These are phyloP conservation scores for Phocides pigmalion DNA, from an alignment of 1,140 invertebrate species.

Conservation along the genomic window DNA sequence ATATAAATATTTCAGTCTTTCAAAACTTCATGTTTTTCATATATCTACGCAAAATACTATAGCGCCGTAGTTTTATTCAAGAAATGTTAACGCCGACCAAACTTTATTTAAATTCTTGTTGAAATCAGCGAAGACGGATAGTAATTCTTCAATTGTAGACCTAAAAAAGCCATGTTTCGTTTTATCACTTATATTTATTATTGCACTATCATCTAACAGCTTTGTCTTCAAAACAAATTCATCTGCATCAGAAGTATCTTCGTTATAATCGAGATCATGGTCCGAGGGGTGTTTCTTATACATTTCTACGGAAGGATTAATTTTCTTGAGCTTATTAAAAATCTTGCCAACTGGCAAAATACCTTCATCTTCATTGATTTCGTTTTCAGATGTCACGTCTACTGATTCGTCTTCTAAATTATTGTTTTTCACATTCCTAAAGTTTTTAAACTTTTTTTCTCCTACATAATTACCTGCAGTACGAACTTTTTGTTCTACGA, in stretches of 20 bases:
- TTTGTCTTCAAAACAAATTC: constrained; percentile 58
- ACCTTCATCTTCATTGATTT: constrained; percentile 48
- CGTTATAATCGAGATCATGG: constrained; percentile 38
- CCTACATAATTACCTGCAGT: constrained; percentile 7
- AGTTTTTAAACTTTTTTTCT: constrained; percentile 12
- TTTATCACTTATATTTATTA: constrained; percentile 53
- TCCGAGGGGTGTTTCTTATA: constrained; percentile 37
- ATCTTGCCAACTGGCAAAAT: constrained; percentile 51
- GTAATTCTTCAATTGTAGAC: constrained; percentile 57
- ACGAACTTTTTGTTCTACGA: constrained; percentile 1
- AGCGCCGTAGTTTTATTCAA: constrained; percentile 48
- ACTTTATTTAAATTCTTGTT: constrained; percentile 64
- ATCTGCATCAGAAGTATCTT: constrained; percentile 39
- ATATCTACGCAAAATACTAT: background rate
- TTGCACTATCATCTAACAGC: constrained; percentile 52
- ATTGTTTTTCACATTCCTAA: constrained; percentile 35
- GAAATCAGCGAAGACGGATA: constrained; percentile 57
- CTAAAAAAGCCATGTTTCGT: constrained; percentile 56
- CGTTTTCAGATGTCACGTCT: constrained; percentile 48
- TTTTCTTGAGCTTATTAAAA: constrained; percentile 55
- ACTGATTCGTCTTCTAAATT: constrained; percentile 6
- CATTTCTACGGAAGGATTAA: constrained; percentile 49
- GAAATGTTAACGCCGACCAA: constrained; percentile 57
- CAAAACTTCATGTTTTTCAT: background rate
- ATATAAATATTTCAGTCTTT: background rate